A percentile compares a stretch with the other conserved stretches of the same genome.
phyloP scores from a whole-genome alignment of 2,797 vertebrate genomes.

The Muscicapa striata region DNA sequence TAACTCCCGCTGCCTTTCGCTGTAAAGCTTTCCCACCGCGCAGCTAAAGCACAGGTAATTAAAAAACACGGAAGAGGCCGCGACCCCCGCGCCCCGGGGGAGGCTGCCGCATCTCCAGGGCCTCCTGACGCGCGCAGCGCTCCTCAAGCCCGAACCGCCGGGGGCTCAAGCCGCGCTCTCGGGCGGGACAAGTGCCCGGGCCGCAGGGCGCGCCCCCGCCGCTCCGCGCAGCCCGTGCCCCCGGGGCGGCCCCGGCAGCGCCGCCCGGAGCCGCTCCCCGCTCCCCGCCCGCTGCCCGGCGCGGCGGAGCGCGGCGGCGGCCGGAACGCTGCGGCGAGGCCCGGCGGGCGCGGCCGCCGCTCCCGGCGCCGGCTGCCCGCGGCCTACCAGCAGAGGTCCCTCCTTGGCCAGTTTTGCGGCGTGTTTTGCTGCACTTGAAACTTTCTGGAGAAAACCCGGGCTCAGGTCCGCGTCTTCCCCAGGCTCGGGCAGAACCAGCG shows the following conservation, averaged over 20 bases:
- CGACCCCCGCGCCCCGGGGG: neutral
- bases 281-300: neutral
- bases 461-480: slow-evolving; percentile 64
- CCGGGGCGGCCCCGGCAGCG: neutral
- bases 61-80: neutral
- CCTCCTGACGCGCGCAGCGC: neutral
- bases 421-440: slow-evolving; percentile 81
- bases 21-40: neutral
- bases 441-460: slow-evolving; percentile 78
- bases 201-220: neutral
- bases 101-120: neutral
- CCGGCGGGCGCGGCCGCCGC: slow-evolving; percentile 29
- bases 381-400: slow-evolving; percentile 78
- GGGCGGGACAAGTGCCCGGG: neutral
- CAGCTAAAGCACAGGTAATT: neutral
- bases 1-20: accelerated
- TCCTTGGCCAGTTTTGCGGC: slow-evolving; percentile 76
- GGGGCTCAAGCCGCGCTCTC: neutral
- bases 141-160: neutral
- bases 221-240: neutral
- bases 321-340: neutral
- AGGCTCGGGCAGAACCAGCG: slow-evolving; percentile 60
- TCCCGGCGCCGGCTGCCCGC: neutral
- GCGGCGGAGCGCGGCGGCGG: neutral
- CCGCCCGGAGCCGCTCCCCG: neutral